phyloP scores from a whole-genome alignment of 2,888 invertebrate genomes.

The Norana najaformis region DNA sequence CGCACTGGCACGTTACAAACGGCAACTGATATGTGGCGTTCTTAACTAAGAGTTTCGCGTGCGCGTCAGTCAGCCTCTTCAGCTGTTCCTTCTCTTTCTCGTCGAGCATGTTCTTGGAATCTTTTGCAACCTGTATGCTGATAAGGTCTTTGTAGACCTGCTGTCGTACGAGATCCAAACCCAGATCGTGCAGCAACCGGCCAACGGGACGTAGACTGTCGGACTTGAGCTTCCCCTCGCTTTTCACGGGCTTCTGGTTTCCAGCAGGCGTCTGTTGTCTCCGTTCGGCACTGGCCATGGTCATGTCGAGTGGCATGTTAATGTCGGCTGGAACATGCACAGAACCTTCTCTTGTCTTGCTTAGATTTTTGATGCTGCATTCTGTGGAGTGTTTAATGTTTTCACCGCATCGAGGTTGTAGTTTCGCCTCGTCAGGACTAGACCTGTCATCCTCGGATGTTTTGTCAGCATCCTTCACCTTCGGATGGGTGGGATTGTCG shows the following conservation, averaged over 20 bases:
- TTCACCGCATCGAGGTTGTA: not conserved
- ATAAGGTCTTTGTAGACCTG: constrained; percentile 89
- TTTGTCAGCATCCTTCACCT: not conserved
- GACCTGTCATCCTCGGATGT: not conserved
- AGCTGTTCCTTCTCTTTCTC: constrained; percentile 68
- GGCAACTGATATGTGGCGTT: constrained; percentile 35
- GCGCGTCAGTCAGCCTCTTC: constrained; percentile 69
- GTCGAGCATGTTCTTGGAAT: constrained; percentile 64
- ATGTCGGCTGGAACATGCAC: not conserved
- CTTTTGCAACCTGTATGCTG: constrained; percentile 80
- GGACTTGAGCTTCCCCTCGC: not conserved
- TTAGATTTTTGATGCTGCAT: not conserved
- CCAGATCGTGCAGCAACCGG: constrained; percentile 87
- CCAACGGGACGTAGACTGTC: constrained; percentile 28
- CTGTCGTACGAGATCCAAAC: constrained; percentile 86
- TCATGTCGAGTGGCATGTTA: not conserved
- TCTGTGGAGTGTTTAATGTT: not conserved
- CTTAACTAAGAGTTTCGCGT: constrained; percentile 33
- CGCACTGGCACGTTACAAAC: constrained; percentile 32
- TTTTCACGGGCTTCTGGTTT: not conserved
- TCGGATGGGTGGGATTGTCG: not conserved
- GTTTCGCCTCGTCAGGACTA: not conserved
- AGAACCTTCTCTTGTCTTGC: not conserved
- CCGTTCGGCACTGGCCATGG: not conserved
- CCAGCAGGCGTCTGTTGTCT: not conserved